These are phyloP conservation scores for Oopsacas minuta DNA, from an alignment of 37 sponge, comb jelly and placozoan species.

Conservation along the genomic window DNA sequence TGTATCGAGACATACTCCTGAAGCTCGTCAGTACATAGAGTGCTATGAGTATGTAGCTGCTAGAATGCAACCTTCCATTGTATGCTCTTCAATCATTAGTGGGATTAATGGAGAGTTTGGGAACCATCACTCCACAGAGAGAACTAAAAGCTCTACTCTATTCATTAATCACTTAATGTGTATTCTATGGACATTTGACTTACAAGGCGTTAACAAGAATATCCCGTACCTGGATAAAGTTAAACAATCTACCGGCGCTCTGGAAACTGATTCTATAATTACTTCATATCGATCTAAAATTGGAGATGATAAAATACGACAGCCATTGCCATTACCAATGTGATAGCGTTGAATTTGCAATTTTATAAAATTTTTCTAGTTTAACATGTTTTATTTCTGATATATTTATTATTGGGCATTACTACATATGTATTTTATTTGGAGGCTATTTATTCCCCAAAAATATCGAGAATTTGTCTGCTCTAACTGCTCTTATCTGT, in stretches of 20 bases:
- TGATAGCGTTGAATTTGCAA: too few relatives aligned
- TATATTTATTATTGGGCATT: too few relatives aligned
- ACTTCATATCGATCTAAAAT: slow-evolving; percentile 12
- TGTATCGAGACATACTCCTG: slow-evolving; percentile 32
- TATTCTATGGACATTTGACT: slow-evolving; percentile 46
- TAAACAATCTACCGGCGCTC: background rate
- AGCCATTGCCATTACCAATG: slow-evolving; percentile 39
- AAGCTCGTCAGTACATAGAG: slow-evolving; percentile 38
- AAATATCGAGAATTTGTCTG: too few relatives aligned
- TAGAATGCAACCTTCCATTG: slow-evolving; percentile 50
- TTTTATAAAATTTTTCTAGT: too few relatives aligned
- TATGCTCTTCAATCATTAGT: slow-evolving; percentile 46
- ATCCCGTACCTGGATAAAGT: slow-evolving; percentile 37
- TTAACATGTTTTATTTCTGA: too few relatives aligned
- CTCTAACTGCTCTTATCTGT: too few relatives aligned
- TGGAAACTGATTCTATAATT: slow-evolving; percentile 28
- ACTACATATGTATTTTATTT: too few relatives aligned
- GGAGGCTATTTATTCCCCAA: too few relatives aligned
- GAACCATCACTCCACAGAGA: slow-evolving; percentile 31
- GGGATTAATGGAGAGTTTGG: slow-evolving; percentile 53
- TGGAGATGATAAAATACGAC: background rate
- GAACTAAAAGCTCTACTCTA: slow-evolving; percentile 40
- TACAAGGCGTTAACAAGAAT: slow-evolving; percentile 23
- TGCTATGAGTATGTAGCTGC: slow-evolving; percentile 36
- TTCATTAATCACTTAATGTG: slow-evolving; percentile 65